These are phyloP conservation scores for Sinocyclocheilus maitianheensis DNA, from an alignment of 2,113 vertebrate genomes.

Conservation along the genomic window DNA sequence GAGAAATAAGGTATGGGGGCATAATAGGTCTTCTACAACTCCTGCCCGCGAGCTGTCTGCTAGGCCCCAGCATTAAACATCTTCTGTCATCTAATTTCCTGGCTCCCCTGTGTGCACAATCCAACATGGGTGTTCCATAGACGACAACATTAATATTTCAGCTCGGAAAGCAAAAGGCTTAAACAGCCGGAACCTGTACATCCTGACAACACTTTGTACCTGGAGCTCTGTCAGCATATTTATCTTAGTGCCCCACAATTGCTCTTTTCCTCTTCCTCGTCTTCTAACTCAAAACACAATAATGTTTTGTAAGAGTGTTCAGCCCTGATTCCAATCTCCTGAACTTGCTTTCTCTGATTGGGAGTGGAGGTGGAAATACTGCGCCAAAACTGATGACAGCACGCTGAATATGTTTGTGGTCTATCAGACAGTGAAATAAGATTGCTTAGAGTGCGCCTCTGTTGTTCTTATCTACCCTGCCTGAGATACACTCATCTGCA, in stretches of 20 bases:
- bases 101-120: slow-evolving; percentile 36
- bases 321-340: slow-evolving; percentile 63
- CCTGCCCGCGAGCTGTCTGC: slow-evolving; percentile 46
- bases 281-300: slow-evolving; percentile 62
- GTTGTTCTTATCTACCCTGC: slow-evolving; percentile 58
- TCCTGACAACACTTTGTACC: slow-evolving; percentile 70
- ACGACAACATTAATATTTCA: slow-evolving; percentile 70
- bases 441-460: slow-evolving; percentile 64
- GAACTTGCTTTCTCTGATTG: slow-evolving; percentile 69
- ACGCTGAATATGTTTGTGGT: slow-evolving; percentile 70
- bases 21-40: slow-evolving; percentile 8
- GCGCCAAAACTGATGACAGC: slow-evolving; percentile 72
- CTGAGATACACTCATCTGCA: slow-evolving; percentile 63
- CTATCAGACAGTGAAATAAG: slow-evolving; percentile 79
- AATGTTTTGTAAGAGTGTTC: slow-evolving; percentile 61
- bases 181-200: slow-evolving; percentile 66
- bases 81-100: slow-evolving; percentile 41
- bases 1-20: slow-evolving; percentile 5
- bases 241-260: slow-evolving; percentile 61
- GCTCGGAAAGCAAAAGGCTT: slow-evolving; percentile 58
- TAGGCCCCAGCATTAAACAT: slow-evolving; percentile 22
- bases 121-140: slow-evolving; percentile 47
- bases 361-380: slow-evolving; percentile 66
- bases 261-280: slow-evolving; percentile 23
- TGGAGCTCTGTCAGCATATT: slow-evolving; percentile 61